A percentile compares a stretch with the other conserved stretches of the same genome.
Conservation (phyloP, 2,113 vertebrate species). For the Pomatostomus ruficeps region DNA sequence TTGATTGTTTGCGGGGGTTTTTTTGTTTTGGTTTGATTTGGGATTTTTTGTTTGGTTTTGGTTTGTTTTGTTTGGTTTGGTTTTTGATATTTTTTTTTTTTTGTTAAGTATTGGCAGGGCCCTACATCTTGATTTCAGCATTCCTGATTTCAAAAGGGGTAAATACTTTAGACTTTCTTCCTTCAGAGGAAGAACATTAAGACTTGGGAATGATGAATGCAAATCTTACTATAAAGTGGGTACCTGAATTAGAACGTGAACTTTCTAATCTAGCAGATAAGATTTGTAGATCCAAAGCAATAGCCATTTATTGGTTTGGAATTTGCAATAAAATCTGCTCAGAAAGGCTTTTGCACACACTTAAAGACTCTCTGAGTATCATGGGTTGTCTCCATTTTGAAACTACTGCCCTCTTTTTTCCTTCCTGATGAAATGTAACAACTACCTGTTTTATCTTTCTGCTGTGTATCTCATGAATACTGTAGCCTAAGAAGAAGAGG, state of each 20-base stretch:
- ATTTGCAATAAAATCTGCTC: not conserved
- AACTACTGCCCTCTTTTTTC: not conserved
- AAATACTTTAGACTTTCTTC: not conserved
- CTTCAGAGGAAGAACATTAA: not conserved
- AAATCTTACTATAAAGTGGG: not conserved
- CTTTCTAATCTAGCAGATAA: not conserved
- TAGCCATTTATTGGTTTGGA: not conserved
- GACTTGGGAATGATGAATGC: not conserved
- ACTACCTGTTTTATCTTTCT: not conserved
- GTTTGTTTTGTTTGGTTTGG: too few species aligned
- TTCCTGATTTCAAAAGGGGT: not conserved
- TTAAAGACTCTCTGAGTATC: not conserved
- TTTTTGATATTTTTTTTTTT: not conserved
- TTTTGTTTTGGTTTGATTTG: not conserved
- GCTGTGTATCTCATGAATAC: not conserved
- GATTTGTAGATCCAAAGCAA: not conserved
- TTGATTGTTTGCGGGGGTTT: too few species aligned
- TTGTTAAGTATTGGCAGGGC: not conserved
- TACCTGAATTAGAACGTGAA: not conserved
- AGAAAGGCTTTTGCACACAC: not conserved
- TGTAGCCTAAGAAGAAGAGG: constrained; percentile 46
- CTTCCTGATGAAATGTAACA: not conserved
- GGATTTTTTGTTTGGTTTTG: too few species aligned
- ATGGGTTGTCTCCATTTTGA: not conserved
- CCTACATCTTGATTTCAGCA: not conserved